These are phyloP conservation scores for Diadegma fenestrale DNA, from an alignment of 2,888 invertebrate species.

Conservation along the genomic window DNA sequence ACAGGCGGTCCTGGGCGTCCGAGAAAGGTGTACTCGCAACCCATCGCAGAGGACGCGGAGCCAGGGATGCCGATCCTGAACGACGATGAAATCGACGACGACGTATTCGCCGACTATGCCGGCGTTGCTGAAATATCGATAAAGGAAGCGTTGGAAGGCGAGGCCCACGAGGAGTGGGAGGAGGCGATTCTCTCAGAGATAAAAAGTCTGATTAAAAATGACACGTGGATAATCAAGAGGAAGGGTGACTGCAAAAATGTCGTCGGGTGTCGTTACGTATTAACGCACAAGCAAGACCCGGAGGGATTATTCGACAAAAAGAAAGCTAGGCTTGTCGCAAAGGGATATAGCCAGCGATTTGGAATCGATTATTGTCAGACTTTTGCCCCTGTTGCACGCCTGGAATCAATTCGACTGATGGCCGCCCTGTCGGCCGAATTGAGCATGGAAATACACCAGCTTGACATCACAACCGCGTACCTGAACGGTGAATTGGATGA, in stretches of 20 bases:
- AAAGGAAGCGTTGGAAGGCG: conserved; percentile 27
- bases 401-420: conserved; percentile 30
- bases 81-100: conserved; percentile 33
- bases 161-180: conserved; percentile 44
- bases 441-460: conserved; percentile 34
- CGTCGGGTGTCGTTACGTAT: conserved; percentile 31
- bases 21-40: conserved; percentile 17
- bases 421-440: conserved; percentile 21
- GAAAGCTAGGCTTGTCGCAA: conserved; percentile 33
- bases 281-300: conserved; percentile 14
- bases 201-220: conserved; percentile 37
- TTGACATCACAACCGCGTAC: conserved; percentile 29
- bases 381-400: conserved; percentile 37
- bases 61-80: background rate
- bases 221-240: conserved; percentile 29
- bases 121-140: conserved; percentile 43
- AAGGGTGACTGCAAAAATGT: conserved; percentile 23
- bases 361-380: conserved; percentile 33
- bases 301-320: conserved; percentile 36
- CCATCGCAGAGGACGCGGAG: conserved; percentile 12
- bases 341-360: conserved; percentile 25
- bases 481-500: conserved; percentile 39
- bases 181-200: conserved; percentile 33
- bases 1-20: conserved; percentile 30
- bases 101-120: conserved; percentile 26